Percentiles rank a stretch among this genome's conserved stretches.
Conservation (phyloP, 2,888 invertebrate species). For the Sarcophaga variegata region DNA sequence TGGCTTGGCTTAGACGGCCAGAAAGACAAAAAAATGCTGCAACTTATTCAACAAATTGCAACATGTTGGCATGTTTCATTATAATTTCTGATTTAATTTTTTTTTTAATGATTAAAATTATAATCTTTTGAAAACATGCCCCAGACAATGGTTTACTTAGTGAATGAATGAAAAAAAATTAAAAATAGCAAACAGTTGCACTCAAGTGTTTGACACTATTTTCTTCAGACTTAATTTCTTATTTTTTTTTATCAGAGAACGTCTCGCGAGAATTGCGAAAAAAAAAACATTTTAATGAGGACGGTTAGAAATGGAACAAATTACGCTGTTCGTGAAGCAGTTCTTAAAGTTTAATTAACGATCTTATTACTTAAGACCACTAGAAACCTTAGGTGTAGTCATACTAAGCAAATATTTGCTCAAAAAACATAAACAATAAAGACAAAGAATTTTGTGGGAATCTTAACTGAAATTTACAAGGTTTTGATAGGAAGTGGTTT, state of each 20-base stretch:
- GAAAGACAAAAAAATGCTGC: background rate
- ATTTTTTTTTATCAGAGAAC: slow-evolving; percentile 5
- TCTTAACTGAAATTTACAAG: too few relatives aligned
- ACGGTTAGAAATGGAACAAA: background rate
- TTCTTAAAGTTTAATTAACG: too few relatives aligned
- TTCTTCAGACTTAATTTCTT: too few relatives aligned
- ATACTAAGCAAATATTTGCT: too few relatives aligned
- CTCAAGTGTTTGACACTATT: background rate
- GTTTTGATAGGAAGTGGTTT: too few relatives aligned
- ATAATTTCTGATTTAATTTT: slow-evolving; percentile 21
- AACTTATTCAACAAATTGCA: background rate
- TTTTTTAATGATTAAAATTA: background rate
- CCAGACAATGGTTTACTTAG: slow-evolving; percentile 45
- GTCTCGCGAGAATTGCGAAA: background rate
- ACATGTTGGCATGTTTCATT: background rate
- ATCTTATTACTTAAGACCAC: too few relatives aligned
- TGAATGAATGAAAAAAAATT: background rate
- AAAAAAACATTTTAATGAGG: background rate
- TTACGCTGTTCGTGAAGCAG: too few relatives aligned
- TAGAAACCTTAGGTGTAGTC: too few relatives aligned
- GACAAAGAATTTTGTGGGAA: too few relatives aligned
- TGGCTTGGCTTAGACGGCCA: slow-evolving; percentile 25
- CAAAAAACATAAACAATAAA: too few relatives aligned
- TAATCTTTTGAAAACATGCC: slow-evolving; percentile 40
- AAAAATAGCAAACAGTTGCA: slow-evolving; percentile 35